These are phyloP conservation scores for Xestoiulus laeticollis DNA, from an alignment of 2,888 invertebrate genomes.

Conservation along the genomic window DNA sequence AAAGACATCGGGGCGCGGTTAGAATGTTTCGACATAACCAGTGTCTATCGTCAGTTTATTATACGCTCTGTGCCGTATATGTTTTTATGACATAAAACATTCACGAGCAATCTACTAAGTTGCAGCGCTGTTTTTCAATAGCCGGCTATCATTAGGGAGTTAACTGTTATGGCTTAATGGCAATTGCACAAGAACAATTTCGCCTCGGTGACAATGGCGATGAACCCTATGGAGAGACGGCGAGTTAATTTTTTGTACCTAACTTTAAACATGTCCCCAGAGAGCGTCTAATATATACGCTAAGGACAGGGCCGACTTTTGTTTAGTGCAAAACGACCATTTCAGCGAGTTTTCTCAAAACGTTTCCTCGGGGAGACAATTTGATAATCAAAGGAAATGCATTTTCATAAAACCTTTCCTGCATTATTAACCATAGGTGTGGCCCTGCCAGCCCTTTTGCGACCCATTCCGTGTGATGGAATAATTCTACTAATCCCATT, in stretches of 20 bases:
- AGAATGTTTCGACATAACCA: not conserved
- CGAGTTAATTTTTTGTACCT: not conserved
- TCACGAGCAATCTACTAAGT: not conserved
- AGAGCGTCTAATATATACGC: not conserved
- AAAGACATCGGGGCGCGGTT: not conserved
- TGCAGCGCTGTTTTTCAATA: not conserved
- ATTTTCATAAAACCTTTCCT: not conserved
- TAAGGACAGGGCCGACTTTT: not conserved
- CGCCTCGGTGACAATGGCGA: not conserved
- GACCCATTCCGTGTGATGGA: not conserved
- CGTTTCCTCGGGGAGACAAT: not conserved
- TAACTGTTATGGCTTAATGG: slow-evolving; percentile 34
- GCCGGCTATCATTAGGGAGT: slow-evolving; percentile 27
- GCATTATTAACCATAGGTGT: slow-evolving; percentile 21
- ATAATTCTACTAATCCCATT: not conserved
- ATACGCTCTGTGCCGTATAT: not conserved
- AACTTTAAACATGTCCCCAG: not conserved
- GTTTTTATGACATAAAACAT: not conserved
- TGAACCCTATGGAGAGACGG: not conserved
- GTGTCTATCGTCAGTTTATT: not conserved
- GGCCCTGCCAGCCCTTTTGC: not conserved
- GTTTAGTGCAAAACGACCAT: not conserved
- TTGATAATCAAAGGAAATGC: slow-evolving; percentile 37
- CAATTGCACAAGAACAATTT: slow-evolving; percentile 14
- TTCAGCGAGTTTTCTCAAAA: slow-evolving; percentile 16